Evolutionary conservation across 2,888 invertebrate genomes (phyloP), one percentile per base, ranked within the genome.

Genomic region (Azorinus chamasolen): DNA sequence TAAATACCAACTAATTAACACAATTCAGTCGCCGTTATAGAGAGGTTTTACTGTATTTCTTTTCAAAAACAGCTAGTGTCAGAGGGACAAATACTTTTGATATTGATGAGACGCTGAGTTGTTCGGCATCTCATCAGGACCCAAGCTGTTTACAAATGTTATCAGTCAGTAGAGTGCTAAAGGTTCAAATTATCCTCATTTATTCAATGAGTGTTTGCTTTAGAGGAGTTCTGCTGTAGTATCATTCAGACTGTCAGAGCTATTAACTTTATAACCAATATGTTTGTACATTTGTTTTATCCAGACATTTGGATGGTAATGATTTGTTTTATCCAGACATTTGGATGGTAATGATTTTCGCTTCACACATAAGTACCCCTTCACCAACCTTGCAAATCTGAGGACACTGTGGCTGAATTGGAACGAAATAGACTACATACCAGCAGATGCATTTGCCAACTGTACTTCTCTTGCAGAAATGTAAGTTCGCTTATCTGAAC

Each of bases 401-500:
- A n/a, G n/a, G 3, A 45, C 55, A 6, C 73, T 90, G 0, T 18
- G 66, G 25, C 79, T 90, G 45, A 63, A 65, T 12, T 68, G 63
- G 66, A 90, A 90, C 68, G 50, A 79, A 14, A 89, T 90, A 39
- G 66, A 78, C 24, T 81, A 79, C 57, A 86, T 90, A 8, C 88
- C 88, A 5, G 84, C 80, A 22, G 70, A 61, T 4, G 89, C 88
- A 1, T 88, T 90, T 68, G 72, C 78, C 5, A 84, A 85, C 37
- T 84, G 84, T 70, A 83, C 83, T n/a, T 72, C 80, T 8, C 72
- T 89, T 6, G 25, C 8, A 8, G 68, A 65, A 27, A 69, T 89
- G 89, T 89, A 74, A 82, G 89, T 83, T n/a, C 14, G 4, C 45
- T 45, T 5, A 5, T 18, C 6, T 10, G 32, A 32, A 4, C 32